Evolutionary conservation across 1,140 invertebrate species (phyloP), one percentile per base, ranked within the genome.

Genomic region (Mesaphorura yosii): DNA sequence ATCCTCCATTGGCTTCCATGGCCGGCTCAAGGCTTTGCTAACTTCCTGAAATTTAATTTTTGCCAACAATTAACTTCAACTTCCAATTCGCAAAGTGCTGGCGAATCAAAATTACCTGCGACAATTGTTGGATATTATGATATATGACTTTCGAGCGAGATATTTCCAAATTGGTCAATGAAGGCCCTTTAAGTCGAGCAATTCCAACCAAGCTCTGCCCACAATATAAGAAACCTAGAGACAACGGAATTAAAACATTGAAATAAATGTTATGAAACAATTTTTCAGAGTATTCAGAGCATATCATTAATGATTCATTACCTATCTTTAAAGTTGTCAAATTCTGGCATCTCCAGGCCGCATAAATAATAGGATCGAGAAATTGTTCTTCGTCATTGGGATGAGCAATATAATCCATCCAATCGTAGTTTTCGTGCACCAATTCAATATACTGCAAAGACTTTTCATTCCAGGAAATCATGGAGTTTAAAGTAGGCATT

Each of bases 181-280:
- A 22, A 10, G 50, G 22, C 27, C 48, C 53, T 45, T 39, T 41
- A n/a, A 59, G 37, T 19, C 50, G 27, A 25, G 58, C 58, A 42
- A 59, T 50, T n/a, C 58, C 58, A 31, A 59, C 31, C n/a, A 59
- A 45, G 40, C 39, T 55, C n/a, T 52, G 48, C 22, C 58, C 58
- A 38, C 38, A 48, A 27, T 59, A 59, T 7, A 45, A 12, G 29
- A 45, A 55, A 14, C 55, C 57, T 59, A 39, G 7, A 54, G n/a
- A n/a, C n/a, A n/a, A n/a, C n/a, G n/a, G n/a, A n/a, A n/a, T n/a
- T 15, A 44, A 57, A 17, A 25, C 28, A 25, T 34, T 20, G n/a
- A 58, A 54, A 28, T 29, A 44, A 31, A 48, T 28, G 20, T 42
- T 23, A 44, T 27, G 23, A 53, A 6, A 28, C 15, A 50, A 25